Evolutionary conservation across 2,888 invertebrate genomes (phyloP), one percentile per base, ranked within the genome.

Genomic region (Hypomecis punctinalis): DNA sequence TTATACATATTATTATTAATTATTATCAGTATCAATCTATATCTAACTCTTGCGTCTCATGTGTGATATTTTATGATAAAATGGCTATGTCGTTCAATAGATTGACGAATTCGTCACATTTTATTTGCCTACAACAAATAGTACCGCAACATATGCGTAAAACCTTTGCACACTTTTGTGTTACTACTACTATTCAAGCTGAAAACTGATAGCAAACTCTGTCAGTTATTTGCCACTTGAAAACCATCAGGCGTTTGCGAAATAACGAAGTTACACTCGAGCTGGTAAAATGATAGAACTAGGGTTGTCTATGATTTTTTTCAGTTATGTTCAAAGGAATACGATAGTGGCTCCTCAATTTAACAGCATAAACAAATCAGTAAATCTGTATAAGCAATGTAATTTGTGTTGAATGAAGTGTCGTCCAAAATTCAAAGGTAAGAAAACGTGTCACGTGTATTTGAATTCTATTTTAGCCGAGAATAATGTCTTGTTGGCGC

Each of bases 381-480:
- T 48, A 35, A 5, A 9, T 47, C 6, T 6, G n/a, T 47, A 3
- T 33, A 47, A 23, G 9, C 9, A 5, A 9, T 7, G 5, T 8
- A 7, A n/a, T 33, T n/a, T 33, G 6, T 5, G 6, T 48, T 37
- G 36, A 35, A 47, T 47, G 36, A 37, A 8, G 37, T 9, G 5
- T 51, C 52, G 33, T 52, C 40, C 33, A 33, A 52, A 51, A 42
- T n/a, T 7, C 11, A 5, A 23, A 37, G 36, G 6, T 46, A 55
- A 58, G 42, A 58, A 58, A 42, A 48, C 7, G 7, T 11, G 9
- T 47, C 57, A 63, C 62, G 52, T 62, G 56, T 55, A 23, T 45
- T 37, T 55, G 8, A 2, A n/a, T 61, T 48, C 54, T 55, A 61
- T 61, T 62, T 56, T 9, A 43, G 47, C 35, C 40, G 10, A 8